phyloP scores from a whole-genome alignment of 2,888 invertebrate genomes.

The Hypsopygia costalis region DNA sequence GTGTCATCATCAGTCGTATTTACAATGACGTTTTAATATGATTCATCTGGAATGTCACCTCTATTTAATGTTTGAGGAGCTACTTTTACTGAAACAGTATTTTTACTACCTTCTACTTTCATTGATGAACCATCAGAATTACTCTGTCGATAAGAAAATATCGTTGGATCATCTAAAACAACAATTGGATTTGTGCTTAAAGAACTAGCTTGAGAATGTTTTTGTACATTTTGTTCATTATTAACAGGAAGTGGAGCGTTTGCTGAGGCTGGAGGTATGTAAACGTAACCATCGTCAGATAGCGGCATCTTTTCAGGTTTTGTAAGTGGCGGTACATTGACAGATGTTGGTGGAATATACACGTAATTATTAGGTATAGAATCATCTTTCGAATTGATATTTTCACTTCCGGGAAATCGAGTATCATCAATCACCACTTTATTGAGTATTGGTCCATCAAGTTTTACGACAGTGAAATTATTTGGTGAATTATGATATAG shows the following conservation, averaged over 20 bases:
- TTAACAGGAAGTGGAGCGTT: conserved; percentile 3
- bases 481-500: conserved; percentile 12
- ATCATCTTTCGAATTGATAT: background rate
- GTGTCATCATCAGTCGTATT: too few species aligned
- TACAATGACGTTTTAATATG: background rate
- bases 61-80: background rate
- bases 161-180: conserved; percentile 17
- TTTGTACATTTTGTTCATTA: background rate
- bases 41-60: conserved; percentile 17
- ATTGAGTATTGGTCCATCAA: conserved; percentile 14
- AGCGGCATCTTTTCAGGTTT: background rate
- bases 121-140: conserved; percentile 21
- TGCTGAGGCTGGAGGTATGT: conserved; percentile 20
- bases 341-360: conserved; percentile 20
- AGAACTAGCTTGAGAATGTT: background rate
- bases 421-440: background rate
- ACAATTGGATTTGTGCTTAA: conserved; percentile 24
- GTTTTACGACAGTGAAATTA: conserved; percentile 20
- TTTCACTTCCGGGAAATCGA: background rate
- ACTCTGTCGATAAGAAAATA: conserved; percentile 21
- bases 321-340: conserved; percentile 1
- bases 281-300: conserved; percentile 18
- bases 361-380: conserved; percentile 19
- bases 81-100: conserved; percentile 16
- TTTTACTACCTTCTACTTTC: conserved; percentile 15